Percentiles rank a stretch among this genome's conserved stretches.
phyloP scores from a whole-genome alignment of 2,797 vertebrate species.

The Otolemur crassicaudatus region DNA sequence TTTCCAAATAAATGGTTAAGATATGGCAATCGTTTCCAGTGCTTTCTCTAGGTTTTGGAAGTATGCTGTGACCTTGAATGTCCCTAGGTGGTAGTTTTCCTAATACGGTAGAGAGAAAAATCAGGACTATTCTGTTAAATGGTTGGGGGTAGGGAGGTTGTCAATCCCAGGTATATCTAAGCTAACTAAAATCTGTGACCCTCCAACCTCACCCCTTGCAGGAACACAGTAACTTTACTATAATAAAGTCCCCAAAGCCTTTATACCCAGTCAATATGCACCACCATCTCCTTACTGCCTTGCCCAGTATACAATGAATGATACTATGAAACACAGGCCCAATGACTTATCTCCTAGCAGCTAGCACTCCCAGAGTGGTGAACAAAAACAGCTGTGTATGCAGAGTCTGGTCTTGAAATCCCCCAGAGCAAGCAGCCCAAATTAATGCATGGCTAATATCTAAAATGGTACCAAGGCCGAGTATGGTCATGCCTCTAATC shows the following conservation, averaged over 20 bases:
- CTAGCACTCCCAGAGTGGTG: not conserved
- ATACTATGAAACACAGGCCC: not conserved
- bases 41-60: conserved; percentile 49
- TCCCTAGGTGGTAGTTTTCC: conserved; percentile 22
- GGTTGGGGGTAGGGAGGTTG: not conserved
- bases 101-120: conserved; percentile 34
- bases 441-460: conserved; percentile 26
- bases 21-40: conserved; percentile 4
- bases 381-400: not conserved
- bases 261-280: not conserved
- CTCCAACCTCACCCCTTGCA: not conserved
- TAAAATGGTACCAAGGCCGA: not conserved
- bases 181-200: not conserved
- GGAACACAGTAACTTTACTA: not conserved
- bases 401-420: conserved; percentile 38
- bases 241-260: not conserved
- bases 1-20: conserved; percentile 39
- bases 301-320: conserved; percentile 31
- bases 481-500: too few relatives aligned
- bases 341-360: not conserved
- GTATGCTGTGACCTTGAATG: not conserved
- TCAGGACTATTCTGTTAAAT: conserved; percentile 52
- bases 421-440: not conserved
- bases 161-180: not conserved
- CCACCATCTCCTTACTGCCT: conserved; percentile 11